A percentile compares a stretch with the other conserved stretches of the same genome.
Evolutionary conservation across 2,113 vertebrate genomes (phyloP).

Genomic region (Stercorarius parasiticus): DNA sequence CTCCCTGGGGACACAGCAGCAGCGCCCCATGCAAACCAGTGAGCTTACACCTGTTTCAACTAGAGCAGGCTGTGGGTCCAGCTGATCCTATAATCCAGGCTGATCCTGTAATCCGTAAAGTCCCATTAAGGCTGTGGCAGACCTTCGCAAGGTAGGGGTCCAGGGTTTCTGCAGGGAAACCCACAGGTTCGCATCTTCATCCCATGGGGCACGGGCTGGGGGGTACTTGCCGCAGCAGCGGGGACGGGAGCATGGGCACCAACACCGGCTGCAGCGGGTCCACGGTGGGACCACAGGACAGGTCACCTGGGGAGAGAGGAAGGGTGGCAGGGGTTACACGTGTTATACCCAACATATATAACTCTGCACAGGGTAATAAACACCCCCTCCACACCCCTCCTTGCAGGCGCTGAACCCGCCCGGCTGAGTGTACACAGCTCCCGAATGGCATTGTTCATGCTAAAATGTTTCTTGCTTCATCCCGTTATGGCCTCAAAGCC

Average conservation of each 20-base stretch:
- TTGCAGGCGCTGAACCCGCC: neutral
- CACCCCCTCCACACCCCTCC: neutral
- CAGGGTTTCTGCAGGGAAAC: fast-evolving
- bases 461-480: neutral
- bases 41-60: neutral
- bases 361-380: neutral
- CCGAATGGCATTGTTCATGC: neutral
- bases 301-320: neutral
- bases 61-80: neutral
- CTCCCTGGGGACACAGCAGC: neutral
- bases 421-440: neutral
- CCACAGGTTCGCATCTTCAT: neutral
- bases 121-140: neutral
- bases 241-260: neutral
- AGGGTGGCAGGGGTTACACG: neutral
- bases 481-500: neutral
- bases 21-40: fast-evolving
- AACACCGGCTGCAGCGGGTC: fast-evolving
- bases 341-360: fast-evolving
- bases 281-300: too few species aligned
- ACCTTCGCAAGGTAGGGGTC: fast-evolving
- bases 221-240: neutral
- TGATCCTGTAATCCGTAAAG: neutral
- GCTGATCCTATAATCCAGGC: neutral
- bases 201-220: fast-evolving